These are phyloP conservation scores for Silurus glanis DNA, from an alignment of 2,113 vertebrate species.

Conservation along the genomic window DNA sequence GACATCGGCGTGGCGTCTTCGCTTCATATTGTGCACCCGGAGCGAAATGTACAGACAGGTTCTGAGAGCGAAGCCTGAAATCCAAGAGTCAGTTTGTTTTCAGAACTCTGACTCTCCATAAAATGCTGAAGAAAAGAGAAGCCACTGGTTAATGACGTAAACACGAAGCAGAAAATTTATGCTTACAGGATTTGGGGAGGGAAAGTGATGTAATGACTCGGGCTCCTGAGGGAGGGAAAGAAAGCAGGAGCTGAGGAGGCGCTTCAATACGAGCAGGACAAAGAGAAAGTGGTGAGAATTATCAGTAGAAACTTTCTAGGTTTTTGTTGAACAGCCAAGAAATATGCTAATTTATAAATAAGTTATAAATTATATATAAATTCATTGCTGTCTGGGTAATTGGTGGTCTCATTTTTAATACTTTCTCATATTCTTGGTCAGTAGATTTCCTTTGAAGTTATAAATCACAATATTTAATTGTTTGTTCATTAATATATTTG, in stretches of 20 bases:
- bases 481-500: background rate
- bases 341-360: background rate
- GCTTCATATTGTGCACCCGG: slow-evolving; percentile 50
- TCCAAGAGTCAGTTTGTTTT: slow-evolving; percentile 62
- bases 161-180: slow-evolving; percentile 50
- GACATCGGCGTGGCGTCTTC: slow-evolving; percentile 12
- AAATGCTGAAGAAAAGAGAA: slow-evolving; percentile 51
- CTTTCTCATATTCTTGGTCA: background rate
- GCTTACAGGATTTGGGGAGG: slow-evolving; percentile 53
- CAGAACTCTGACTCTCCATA: slow-evolving; percentile 47
- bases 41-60: slow-evolving; percentile 33
- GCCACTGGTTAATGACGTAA: slow-evolving; percentile 51
- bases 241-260: background rate
- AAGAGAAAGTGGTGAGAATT: slow-evolving; percentile 24
- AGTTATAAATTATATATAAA: too few relatives aligned
- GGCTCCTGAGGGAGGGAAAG: slow-evolving; percentile 25
- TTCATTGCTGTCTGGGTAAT: too few relatives aligned
- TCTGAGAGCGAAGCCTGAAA: slow-evolving; percentile 66
- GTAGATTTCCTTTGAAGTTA: background rate
- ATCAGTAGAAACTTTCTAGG: slow-evolving; percentile 37
- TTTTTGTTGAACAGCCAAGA: background rate
- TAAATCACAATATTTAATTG: background rate
- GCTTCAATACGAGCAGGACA: background rate
- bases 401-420: too few relatives aligned
- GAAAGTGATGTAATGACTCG: slow-evolving; percentile 56